These are phyloP conservation scores for Rhinophrynus dorsalis DNA, from an alignment of 2,797 vertebrate species.

Conservation along the genomic window DNA sequence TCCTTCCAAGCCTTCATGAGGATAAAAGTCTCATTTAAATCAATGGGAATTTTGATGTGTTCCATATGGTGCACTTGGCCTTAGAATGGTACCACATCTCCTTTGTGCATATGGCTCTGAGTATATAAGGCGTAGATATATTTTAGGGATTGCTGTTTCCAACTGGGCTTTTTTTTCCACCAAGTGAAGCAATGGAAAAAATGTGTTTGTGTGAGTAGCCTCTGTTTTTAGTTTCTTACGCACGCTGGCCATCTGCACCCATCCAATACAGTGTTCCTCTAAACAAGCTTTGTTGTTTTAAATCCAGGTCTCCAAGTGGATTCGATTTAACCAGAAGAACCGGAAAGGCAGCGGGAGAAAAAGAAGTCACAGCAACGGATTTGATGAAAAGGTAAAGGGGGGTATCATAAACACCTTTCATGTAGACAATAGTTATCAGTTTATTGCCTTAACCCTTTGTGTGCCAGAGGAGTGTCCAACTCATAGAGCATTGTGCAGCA, in stretches of 20 bases:
- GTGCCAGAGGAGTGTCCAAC: too few relatives aligned
- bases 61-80: too few relatives aligned
- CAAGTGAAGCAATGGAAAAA: constrained; percentile 58
- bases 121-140: constrained; percentile 7
- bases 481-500: too few relatives aligned
- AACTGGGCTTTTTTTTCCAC: constrained; percentile 35
- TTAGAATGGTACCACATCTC: too few relatives aligned
- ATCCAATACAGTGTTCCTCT: constrained; percentile 23
- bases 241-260: constrained; percentile 49
- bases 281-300: constrained; percentile 59
- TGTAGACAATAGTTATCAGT: too few relatives aligned
- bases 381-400: constrained; percentile 91
- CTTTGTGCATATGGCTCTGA: too few relatives aligned
- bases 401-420: too few relatives aligned
- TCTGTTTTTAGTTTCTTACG: constrained; percentile 61
- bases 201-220: constrained; percentile 28
- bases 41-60: too few relatives aligned
- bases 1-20: too few relatives aligned
- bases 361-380: constrained; percentile 69
- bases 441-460: too few relatives aligned
- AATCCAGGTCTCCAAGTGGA: constrained; percentile 91
- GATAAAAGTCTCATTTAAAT: too few relatives aligned
- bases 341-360: constrained; percentile 82
- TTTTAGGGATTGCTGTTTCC: neutral
- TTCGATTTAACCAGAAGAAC: constrained; percentile 73